phyloP scores from a whole-genome alignment of 2,888 invertebrate genomes.

The Fragum whitleyi region DNA sequence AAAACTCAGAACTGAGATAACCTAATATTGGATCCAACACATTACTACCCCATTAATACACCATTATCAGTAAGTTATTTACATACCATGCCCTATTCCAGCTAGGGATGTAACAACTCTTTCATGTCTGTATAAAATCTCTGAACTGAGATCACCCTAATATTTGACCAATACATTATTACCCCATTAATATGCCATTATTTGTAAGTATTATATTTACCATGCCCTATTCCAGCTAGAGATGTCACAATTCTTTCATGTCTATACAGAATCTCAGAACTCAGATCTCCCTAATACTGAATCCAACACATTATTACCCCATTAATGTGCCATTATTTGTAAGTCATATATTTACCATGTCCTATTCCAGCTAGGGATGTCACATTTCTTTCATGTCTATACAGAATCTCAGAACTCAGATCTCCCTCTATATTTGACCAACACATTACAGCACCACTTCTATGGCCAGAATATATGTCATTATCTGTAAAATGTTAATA shows the following conservation, averaged over 20 bases:
- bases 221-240: conserved; percentile 51
- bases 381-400: conserved; percentile 54
- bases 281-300: conserved; percentile 51
- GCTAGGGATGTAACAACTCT: conserved; percentile 51
- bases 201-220: no score
- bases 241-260: conserved; percentile 56
- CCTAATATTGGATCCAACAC: no score
- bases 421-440: conserved; percentile 61
- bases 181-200: no score
- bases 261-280: conserved; percentile 47
- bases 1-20: no score
- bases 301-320: conserved; percentile 64
- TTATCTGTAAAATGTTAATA: conserved; percentile 46
- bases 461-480: conserved; percentile 64
- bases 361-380: conserved; percentile 55
- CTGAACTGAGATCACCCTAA: conserved; percentile 49
- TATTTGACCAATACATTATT: conserved; percentile 62
- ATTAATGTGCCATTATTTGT: conserved; percentile 58
- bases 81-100: conserved; percentile 55
- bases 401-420: conserved; percentile 48
- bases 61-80: no score
- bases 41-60: no score
- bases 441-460: conserved; percentile 61
- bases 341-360: conserved; percentile 53
- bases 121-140: conserved; percentile 55